Percentiles rank a stretch among this genome's conserved stretches.
These are phyloP conservation scores for Andrena cerasifolii DNA, from an alignment of 1,140 invertebrate species.

Conservation along the genomic window DNA sequence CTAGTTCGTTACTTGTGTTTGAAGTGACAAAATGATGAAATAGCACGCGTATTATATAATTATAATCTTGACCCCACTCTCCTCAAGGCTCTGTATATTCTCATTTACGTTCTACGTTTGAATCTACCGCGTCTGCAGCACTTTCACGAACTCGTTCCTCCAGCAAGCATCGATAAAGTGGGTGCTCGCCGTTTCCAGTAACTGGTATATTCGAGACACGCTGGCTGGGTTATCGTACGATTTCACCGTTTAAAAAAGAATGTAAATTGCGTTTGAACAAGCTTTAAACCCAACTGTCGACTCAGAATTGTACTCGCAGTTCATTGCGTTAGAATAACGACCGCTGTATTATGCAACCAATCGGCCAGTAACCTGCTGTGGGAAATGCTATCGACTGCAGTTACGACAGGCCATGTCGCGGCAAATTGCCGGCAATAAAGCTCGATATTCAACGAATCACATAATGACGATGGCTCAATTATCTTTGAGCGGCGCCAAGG, in stretches of 20 bases:
- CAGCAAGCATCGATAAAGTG: slow-evolving; percentile 37
- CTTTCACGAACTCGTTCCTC: slow-evolving; percentile 20
- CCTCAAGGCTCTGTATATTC: too few relatives aligned
- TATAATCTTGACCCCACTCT: too few relatives aligned
- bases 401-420: slow-evolving; percentile 4
- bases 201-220: neutral
- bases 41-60: too few relatives aligned
- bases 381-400: slow-evolving; percentile 42
- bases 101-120: neutral
- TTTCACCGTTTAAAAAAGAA: neutral
- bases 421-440: neutral
- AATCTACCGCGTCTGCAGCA: neutral
- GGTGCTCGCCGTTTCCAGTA: slow-evolving; percentile 9
- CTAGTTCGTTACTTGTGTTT: too few relatives aligned
- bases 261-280: too few relatives aligned
- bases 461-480: slow-evolving; percentile 36
- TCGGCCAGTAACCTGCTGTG: slow-evolving; percentile 1
- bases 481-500: neutral
- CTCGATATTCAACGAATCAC: slow-evolving; percentile 24
- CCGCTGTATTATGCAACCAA: neutral
- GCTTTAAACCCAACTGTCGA: neutral
- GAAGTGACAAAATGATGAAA: too few relatives aligned
- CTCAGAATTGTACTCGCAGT: too few relatives aligned
- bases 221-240: too few relatives aligned
- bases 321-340: too few relatives aligned